These are phyloP conservation scores for Cyanoramphus novaezelandiae DNA, from an alignment of 2,113 vertebrate species.

Conservation along the genomic window DNA sequence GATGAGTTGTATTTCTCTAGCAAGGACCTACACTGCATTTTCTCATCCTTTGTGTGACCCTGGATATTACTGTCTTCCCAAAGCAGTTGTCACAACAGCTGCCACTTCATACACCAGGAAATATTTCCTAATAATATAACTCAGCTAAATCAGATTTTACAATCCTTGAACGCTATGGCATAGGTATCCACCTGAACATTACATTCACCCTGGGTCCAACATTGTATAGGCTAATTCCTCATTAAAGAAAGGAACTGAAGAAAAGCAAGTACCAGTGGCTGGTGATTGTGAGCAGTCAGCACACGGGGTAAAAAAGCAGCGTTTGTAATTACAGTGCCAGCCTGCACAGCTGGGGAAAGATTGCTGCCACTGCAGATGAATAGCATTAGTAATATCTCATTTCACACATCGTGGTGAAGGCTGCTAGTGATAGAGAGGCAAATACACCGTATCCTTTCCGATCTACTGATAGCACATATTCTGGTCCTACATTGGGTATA, in stretches of 20 bases:
- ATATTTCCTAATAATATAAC: neutral
- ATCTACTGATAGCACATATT: neutral
- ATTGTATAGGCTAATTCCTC: neutral
- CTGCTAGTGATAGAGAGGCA: neutral
- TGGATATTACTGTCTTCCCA: neutral
- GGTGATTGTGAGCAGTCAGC: neutral
- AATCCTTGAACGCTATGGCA: neutral
- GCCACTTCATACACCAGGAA: neutral
- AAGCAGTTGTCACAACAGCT: neutral
- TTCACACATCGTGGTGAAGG: neutral
- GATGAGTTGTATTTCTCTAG: neutral
- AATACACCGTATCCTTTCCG: neutral
- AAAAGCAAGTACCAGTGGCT: neutral
- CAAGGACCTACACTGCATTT: neutral
- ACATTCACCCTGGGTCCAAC: neutral
- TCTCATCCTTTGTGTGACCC: neutral
- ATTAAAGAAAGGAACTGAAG: neutral
- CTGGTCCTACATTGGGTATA: neutral
- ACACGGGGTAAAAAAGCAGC: neutral
- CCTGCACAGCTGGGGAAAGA: neutral
- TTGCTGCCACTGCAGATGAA: neutral
- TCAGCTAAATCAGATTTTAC: slow-evolving; percentile 11
- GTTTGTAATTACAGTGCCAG: neutral
- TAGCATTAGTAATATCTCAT: slow-evolving; percentile 11
- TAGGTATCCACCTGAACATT: slow-evolving; percentile 23